These are phyloP conservation scores for Henricia sp. DNA, from an alignment of 53 echinoderm and acorn worm genomes.

Conservation along the genomic window DNA sequence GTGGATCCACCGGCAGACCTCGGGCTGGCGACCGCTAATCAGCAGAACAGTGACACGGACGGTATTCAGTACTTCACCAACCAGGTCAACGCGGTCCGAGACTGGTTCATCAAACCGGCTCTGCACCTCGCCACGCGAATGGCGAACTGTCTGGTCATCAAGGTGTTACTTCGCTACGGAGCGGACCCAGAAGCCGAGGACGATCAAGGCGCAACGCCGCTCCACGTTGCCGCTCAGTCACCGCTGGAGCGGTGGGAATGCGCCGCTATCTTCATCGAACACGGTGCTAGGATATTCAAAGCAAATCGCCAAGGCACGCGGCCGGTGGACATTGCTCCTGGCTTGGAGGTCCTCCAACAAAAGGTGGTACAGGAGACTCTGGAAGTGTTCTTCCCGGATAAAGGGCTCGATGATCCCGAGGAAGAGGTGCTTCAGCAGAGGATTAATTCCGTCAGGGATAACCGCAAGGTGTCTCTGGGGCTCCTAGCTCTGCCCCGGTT, in stretches of 20 bases:
- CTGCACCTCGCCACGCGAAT: constrained; percentile 81
- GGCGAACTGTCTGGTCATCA: constrained; percentile 73
- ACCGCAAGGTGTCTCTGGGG: constrained; percentile 74
- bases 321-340: constrained; percentile 76
- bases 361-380: constrained; percentile 80
- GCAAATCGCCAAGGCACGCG: constrained; percentile 65
- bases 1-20: constrained; percentile 15
- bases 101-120: constrained; percentile 72
- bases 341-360: constrained; percentile 75
- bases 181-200: constrained; percentile 73
- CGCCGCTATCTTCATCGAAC: constrained; percentile 73
- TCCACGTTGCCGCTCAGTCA: constrained; percentile 77
- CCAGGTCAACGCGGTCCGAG: constrained; percentile 48
- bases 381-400: constrained; percentile 76
- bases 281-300: constrained; percentile 70
- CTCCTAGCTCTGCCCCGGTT: constrained; percentile 74
- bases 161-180: constrained; percentile 80
- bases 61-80: constrained; percentile 52
- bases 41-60: constrained; percentile 34
- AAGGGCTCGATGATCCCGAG: constrained; percentile 32
- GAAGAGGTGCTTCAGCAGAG: constrained; percentile 53
- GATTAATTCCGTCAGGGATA: constrained; percentile 70
- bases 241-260: constrained; percentile 81
- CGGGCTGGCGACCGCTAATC: background rate
- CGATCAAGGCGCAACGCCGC: constrained; percentile 58